Conservation (phyloP, 2,113 vertebrate species). For the Gambusia holbrooki region DNA sequence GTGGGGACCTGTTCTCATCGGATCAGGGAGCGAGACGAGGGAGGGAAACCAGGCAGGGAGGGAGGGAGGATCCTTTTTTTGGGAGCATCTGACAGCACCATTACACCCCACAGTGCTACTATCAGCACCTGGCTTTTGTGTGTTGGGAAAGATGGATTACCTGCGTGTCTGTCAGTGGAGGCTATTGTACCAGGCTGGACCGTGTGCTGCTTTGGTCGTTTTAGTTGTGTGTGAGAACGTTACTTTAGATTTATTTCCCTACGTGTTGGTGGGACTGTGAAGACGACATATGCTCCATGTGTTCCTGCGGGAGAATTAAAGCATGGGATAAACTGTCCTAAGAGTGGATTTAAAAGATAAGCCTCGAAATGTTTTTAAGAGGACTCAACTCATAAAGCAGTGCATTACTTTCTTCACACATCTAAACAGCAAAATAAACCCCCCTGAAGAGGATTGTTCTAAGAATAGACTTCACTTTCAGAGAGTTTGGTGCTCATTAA, state of each 20-base stretch:
- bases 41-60: slow-evolving; percentile 12
- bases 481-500: slow-evolving; percentile 16
- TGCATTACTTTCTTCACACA: slow-evolving; percentile 51
- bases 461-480: slow-evolving; percentile 1
- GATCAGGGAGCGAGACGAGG: slow-evolving; percentile 30
- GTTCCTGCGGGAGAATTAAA: slow-evolving; percentile 68
- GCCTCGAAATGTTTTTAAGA: slow-evolving; percentile 67
- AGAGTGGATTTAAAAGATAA: slow-evolving; percentile 76
- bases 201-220: slow-evolving; percentile 33
- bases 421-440: slow-evolving; percentile 30
- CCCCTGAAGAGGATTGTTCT: background rate
- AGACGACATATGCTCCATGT: background rate
- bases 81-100: slow-evolving; percentile 69
- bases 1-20: slow-evolving; percentile 71
- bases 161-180: slow-evolving; percentile 41
- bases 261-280: too few species aligned
- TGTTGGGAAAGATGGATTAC: slow-evolving; percentile 67
- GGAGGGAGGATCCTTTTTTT: slow-evolving; percentile 48
- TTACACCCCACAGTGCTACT: slow-evolving; percentile 65
- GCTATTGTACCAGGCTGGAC: slow-evolving; percentile 54
- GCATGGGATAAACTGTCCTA: slow-evolving; percentile 64
- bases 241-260: background rate
- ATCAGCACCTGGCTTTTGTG: slow-evolving; percentile 73
- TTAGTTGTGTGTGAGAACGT: background rate
- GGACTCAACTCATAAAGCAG: slow-evolving; percentile 58